A percentile compares a stretch with the other conserved stretches of the same genome.
Evolutionary conservation across 2,113 vertebrate species (phyloP).

Genomic region (Aptenodytes forsteri): DNA sequence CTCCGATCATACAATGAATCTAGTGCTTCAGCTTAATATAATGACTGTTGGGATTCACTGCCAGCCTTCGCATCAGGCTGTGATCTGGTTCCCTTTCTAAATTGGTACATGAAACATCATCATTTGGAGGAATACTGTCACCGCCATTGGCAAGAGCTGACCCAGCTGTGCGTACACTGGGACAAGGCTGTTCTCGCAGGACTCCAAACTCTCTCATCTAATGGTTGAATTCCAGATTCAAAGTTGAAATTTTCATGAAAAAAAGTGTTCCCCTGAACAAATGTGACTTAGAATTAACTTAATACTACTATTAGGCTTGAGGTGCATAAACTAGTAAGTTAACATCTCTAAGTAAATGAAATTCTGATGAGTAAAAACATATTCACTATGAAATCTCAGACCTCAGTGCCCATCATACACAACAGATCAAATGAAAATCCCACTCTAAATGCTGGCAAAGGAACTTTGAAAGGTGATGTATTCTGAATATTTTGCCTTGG

Average conservation of each 20-base stretch:
- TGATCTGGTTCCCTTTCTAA: not conserved
- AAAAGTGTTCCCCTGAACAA: not conserved
- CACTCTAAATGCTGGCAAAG: not conserved
- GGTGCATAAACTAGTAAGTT: not conserved
- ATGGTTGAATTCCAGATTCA: not conserved
- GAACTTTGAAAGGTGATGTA: not conserved
- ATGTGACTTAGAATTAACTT: not conserved
- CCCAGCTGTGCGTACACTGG: not conserved
- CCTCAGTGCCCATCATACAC: not conserved
- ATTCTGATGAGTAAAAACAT: not conserved
- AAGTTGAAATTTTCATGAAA: not conserved
- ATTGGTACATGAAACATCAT: not conserved
- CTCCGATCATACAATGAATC: not conserved
- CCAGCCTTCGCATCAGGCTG: not conserved
- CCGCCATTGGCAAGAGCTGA: not conserved
- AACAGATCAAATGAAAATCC: not conserved
- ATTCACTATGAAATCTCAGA: not conserved
- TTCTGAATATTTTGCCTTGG: not conserved
- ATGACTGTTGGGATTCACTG: not conserved
- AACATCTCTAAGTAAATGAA: not conserved
- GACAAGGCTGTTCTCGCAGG: not conserved
- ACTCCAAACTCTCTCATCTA: not conserved
- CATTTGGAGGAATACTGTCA: not conserved
- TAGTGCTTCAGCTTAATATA: not conserved
- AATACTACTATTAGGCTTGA: not conserved